A percentile compares a stretch with the other conserved stretches of the same genome.
These are phyloP conservation scores for Scylla paramamosain DNA, from an alignment of 1,140 invertebrate genomes.

Conservation along the genomic window DNA sequence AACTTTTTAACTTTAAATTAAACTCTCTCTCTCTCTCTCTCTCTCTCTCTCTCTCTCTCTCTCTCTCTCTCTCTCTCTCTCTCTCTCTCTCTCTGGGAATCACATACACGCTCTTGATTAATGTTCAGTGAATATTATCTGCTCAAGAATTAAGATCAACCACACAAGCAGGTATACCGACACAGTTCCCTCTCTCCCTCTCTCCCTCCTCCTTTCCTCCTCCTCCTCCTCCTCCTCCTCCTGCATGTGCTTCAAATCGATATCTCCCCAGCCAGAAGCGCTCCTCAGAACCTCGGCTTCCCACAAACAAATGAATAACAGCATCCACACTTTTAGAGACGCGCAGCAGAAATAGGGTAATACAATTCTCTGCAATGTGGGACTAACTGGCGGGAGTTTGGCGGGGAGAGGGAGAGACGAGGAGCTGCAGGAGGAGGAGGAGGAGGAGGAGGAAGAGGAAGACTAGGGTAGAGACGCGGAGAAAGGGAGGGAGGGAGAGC, in stretches of 20 bases:
- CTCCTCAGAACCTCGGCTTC: too few species aligned
- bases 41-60: neutral
- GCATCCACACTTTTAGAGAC: too few species aligned
- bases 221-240: too few species aligned
- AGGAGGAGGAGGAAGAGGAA: too few species aligned
- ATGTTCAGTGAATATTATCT: neutral
- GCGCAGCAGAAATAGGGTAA: too few species aligned
- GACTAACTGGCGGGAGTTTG: too few species aligned
- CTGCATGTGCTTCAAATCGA: too few species aligned
- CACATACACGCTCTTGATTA: neutral
- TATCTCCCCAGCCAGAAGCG: too few species aligned
- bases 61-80: constrained; percentile 2
- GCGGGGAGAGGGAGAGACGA: too few species aligned
- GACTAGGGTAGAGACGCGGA: neutral
- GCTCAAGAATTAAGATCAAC: neutral
- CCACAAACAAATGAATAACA: too few species aligned
- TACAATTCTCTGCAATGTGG: too few species aligned
- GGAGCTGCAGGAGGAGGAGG: too few species aligned
- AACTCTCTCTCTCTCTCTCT: neutral
- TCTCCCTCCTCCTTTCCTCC: neutral
- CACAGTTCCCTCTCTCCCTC: neutral
- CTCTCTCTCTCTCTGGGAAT: constrained; percentile 38
- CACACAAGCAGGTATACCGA: neutral
- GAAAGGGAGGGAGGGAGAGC: neutral
- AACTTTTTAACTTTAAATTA: neutral